A percentile compares a stretch with the other conserved stretches of the same genome.
These are phyloP conservation scores for Vollenhovia emeryi DNA, from an alignment of 1,140 invertebrate species.

Conservation along the genomic window DNA sequence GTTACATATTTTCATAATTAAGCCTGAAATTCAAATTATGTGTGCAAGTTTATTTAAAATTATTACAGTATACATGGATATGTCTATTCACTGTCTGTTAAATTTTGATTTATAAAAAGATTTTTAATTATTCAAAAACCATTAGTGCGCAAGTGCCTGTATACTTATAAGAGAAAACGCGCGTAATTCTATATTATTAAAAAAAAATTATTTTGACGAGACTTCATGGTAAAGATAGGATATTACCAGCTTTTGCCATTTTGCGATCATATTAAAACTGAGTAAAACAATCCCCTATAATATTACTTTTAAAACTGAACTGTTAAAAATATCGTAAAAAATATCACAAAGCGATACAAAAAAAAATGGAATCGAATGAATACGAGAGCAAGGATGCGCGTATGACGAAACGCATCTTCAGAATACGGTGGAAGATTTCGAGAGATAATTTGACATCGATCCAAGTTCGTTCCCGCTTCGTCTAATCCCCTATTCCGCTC, in stretches of 20 bases:
- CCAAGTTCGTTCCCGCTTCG: not conserved
- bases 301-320: too few species aligned
- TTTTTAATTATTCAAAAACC: not conserved
- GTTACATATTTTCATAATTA: not conserved
- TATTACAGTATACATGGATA: not conserved
- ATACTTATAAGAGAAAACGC: not conserved
- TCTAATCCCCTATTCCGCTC: constrained; percentile 17
- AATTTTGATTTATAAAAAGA: not conserved
- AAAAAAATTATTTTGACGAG: not conserved
- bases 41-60: not conserved
- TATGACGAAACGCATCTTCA: not conserved
- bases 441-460: not conserved
- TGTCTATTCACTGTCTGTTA: not conserved
- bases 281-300: not conserved
- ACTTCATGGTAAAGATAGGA: not conserved
- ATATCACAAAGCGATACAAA: not conserved
- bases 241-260: not conserved
- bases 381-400: not conserved
- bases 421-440: not conserved
- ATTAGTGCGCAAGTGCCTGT: not conserved
- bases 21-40: not conserved
- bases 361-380: not conserved
- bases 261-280: not conserved
- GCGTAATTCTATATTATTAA: not conserved
- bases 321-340: not conserved